Base-by-base conservation (phyloP, 2,888 invertebrate species). In the Archaeoteleia sp. region DNA sequence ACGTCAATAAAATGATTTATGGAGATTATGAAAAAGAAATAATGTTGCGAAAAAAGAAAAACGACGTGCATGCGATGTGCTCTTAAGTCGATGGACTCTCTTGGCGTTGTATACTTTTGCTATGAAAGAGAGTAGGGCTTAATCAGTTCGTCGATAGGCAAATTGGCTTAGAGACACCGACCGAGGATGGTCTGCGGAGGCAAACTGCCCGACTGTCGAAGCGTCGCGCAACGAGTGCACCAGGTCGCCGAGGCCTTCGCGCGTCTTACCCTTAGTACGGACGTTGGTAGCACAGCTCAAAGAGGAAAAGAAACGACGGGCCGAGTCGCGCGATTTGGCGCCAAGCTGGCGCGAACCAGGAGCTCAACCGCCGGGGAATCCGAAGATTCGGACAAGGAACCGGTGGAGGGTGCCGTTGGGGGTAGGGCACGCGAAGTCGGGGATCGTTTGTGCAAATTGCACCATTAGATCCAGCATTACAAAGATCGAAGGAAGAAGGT, bases 121-220 rank as follows among this genome's bases (percentile, higher is more conserved):
- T 72, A 75, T 76, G 78, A 78, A 75, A 78, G 77, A 79, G 78
- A 81, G 82, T 81, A 83, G 82, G 82, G 78, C 82, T 85, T 85
- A 85, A 85, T 85, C 85, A 85, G 85, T 81, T 85, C 79, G 84
- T 85, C 85, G 83, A 85, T 85, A 85, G 80, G 78, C 82, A 84
- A 85, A 85, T 85, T 85, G 85, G 84, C 85, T 85, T 85, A 85
- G 75, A 81, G 80, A 73, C 80, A 77, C 73, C 80, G 78, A 75
- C 75, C 73, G 74, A 77, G 79, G 76, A 78, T 78, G 79, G 78
- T 78, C 76, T 75, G 75, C 74, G 73, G 72, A 77, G 72, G 76
- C 76, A 58, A 71, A 67, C 67, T 72, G 73, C 60, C 70, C 71
- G 60, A 75, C 75, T 74, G 74, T 65, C 67, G 70, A 72, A 74